Evolutionary conservation across 2,888 invertebrate species (phyloP).

Genomic region (Rhaphigaster nebulosa): DNA sequence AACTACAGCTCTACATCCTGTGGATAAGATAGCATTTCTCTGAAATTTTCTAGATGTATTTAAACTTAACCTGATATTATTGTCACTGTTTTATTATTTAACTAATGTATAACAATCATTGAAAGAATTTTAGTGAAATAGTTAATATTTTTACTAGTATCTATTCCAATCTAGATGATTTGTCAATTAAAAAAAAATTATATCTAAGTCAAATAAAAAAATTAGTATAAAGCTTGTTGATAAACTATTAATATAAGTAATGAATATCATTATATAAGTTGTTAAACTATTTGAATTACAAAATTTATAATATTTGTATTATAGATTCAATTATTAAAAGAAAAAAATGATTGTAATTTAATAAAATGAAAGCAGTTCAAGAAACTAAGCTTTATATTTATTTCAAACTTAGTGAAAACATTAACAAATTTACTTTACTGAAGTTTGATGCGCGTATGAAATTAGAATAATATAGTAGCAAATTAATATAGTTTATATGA

Average conservation of each 20-base stretch:
- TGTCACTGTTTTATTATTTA: background rate
- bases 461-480: background rate
- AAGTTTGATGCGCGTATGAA: no score
- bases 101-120: background rate
- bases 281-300: background rate
- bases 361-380: no score
- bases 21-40: conserved; percentile 27
- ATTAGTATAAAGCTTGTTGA: background rate
- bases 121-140: background rate
- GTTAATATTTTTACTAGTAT: background rate
- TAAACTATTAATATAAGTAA: background rate
- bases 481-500: no score
- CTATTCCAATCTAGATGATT: background rate
- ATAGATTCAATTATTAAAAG: background rate
- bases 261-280: no score
- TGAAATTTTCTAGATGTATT: background rate
- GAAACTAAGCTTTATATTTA: background rate
- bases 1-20: background rate
- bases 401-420: background rate
- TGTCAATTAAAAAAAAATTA: background rate
- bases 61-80: background rate
- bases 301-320: background rate
- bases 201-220: background rate
- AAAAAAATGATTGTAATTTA: background rate
- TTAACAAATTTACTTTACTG: no score